Conservation (phyloP, 1,140 invertebrate species). For the Amyelois transitella region DNA sequence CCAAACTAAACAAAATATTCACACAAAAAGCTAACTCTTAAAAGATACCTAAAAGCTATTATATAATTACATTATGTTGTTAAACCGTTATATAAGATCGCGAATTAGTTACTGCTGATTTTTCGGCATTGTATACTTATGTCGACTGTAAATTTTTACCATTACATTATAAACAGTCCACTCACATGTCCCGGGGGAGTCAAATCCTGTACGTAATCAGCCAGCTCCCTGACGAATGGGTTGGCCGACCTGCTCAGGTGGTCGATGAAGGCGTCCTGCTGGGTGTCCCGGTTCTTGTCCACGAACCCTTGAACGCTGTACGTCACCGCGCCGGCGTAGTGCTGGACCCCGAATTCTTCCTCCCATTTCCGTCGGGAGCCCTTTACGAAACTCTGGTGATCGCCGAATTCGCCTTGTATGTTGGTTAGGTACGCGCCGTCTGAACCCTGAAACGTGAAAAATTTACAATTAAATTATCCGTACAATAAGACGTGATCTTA, state of each 20-base stretch:
- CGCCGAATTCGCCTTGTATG: conserved; percentile 91
- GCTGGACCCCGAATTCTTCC: conserved; percentile 91
- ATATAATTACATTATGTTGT: too few species aligned
- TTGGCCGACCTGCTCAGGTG: conserved; percentile 91
- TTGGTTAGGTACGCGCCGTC: conserved; percentile 93
- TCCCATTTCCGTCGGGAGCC: conserved; percentile 93
- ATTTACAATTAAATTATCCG: neutral
- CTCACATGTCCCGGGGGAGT: conserved; percentile 54
- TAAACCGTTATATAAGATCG: too few species aligned
- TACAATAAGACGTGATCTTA: too few species aligned
- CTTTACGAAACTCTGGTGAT: conserved; percentile 90
- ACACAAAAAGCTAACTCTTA: too few species aligned
- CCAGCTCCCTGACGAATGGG: conserved; percentile 91
- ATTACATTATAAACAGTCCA: neutral
- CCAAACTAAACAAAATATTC: too few species aligned
- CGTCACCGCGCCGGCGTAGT: conserved; percentile 96
- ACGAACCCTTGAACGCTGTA: conserved; percentile 96
- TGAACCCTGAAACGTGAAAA: conserved; percentile 77
- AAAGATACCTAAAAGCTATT: too few species aligned
- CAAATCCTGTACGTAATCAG: conserved; percentile 72
- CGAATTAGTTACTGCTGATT: too few species aligned
- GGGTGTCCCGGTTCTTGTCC: conserved; percentile 96
- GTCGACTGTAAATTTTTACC: too few species aligned
- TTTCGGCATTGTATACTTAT: too few species aligned
- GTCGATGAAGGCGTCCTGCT: conserved; percentile 96